Evolutionary conservation across 1,140 invertebrate genomes (phyloP).

Genomic region (Hycleus phaleratus): DNA sequence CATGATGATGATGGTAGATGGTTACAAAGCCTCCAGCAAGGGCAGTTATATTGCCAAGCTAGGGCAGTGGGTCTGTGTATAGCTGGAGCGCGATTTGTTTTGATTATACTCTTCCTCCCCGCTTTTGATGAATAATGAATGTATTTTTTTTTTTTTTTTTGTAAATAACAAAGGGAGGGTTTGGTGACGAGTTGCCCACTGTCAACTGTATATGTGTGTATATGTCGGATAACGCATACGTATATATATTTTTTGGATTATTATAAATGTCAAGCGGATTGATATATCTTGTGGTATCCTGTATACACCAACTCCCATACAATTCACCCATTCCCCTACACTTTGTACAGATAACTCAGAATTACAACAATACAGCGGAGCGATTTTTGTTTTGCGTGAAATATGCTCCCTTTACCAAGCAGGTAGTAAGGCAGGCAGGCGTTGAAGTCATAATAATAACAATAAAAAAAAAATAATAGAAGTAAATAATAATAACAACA

Average conservation of each 20-base stretch:
- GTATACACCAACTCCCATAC: background rate
- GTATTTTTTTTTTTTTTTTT: slow-evolving; percentile 21
- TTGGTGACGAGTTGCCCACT: slow-evolving; percentile 25
- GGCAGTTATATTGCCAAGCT: slow-evolving; percentile 18
- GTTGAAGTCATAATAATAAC: background rate
- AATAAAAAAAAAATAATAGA: background rate
- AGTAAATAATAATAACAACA: no score
- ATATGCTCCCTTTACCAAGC: slow-evolving; percentile 8
- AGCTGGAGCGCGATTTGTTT: slow-evolving; percentile 24
- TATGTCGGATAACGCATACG: slow-evolving; percentile 14
- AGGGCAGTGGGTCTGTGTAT: slow-evolving; percentile 22
- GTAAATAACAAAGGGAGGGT: slow-evolving; percentile 26
- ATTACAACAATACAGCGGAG: slow-evolving; percentile 2
- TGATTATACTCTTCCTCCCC: slow-evolving; percentile 24
- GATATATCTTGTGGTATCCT: slow-evolving; percentile 26
- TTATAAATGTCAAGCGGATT: slow-evolving; percentile 26
- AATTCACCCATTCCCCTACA: slow-evolving; percentile 1
- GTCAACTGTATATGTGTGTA: slow-evolving; percentile 16
- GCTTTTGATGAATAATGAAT: slow-evolving; percentile 29
- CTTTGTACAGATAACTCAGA: slow-evolving; percentile 15
- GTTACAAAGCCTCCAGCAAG: slow-evolving; percentile 10
- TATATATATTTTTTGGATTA: slow-evolving; percentile 27
- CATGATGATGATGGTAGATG: no score
- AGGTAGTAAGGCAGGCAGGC: no score
- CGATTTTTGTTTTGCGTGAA: slow-evolving; percentile 16